A percentile compares a stretch with the other conserved stretches of the same genome.
phyloP scores from a whole-genome alignment of 2,888 invertebrate genomes.

The Leistus spinibarbis region DNA sequence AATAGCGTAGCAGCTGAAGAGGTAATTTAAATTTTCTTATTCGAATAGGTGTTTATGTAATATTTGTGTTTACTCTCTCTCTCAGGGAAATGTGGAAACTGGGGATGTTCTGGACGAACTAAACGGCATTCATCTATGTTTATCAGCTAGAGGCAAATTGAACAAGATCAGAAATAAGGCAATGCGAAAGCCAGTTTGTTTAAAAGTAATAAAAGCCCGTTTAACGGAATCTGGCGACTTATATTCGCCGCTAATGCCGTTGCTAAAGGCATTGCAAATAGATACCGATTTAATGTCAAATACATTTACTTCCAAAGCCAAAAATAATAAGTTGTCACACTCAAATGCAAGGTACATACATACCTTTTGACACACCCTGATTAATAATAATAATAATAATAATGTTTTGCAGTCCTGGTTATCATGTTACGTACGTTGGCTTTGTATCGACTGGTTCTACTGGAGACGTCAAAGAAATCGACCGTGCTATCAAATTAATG shows the following conservation, averaged over 20 bases:
- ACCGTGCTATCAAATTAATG: conserved; percentile 57
- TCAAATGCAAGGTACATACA: conserved; percentile 15
- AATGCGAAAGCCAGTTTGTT: conserved; percentile 57
- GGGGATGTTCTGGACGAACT: conserved; percentile 70
- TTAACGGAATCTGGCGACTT: conserved; percentile 53
- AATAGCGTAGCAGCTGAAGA: conserved; percentile 69
- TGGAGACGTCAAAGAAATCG: conserved; percentile 62
- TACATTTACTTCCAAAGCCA: conserved; percentile 40
- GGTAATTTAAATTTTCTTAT: conserved; percentile 53
- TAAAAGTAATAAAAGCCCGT: conserved; percentile 63
- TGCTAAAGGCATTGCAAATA: conserved; percentile 50
- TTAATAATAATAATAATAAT: conserved; percentile 1
- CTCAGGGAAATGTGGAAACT: conserved; percentile 63
- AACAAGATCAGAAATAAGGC: conserved; percentile 59
- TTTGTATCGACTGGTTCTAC: conserved; percentile 57
- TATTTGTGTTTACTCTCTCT: not conserved
- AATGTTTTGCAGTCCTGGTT: conserved; percentile 52
- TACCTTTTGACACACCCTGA: not conserved
- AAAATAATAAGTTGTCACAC: conserved; percentile 24
- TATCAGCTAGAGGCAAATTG: conserved; percentile 59
- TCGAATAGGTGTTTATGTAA: not conserved
- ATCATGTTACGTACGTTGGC: conserved; percentile 59
- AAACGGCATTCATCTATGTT: conserved; percentile 61
- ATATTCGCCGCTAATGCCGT: conserved; percentile 57
- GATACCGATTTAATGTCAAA: conserved; percentile 46